phyloP scores from a whole-genome alignment of 1,140 invertebrate species.

The Saccostrea glomerata region DNA sequence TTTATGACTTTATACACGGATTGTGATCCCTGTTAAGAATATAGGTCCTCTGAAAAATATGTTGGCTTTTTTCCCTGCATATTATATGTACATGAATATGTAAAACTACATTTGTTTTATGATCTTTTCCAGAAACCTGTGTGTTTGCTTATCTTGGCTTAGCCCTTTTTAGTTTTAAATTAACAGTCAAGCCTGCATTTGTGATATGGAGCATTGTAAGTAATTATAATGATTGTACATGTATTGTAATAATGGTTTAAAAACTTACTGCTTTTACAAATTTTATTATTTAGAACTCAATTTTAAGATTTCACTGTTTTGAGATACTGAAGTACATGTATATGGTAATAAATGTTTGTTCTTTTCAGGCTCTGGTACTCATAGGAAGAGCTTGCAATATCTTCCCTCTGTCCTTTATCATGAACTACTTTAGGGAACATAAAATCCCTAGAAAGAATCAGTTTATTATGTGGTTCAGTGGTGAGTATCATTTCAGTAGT shows the following conservation, averaged over 20 bases:
- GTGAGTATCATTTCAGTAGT: conserved; percentile 79
- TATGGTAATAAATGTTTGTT: not conserved
- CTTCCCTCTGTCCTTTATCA: conserved; percentile 94
- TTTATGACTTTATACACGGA: not conserved
- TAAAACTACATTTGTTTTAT: no score
- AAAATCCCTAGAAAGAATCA: conserved; percentile 99
- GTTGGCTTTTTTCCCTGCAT: not conserved
- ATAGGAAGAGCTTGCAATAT: conserved; percentile 97
- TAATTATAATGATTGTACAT: no score
- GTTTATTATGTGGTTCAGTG: conserved; percentile 99
- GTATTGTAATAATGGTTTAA: not conserved
- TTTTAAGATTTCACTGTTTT: no score
- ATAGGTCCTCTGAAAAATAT: not conserved
- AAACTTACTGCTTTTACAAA: no score
- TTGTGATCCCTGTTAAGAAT: not conserved
- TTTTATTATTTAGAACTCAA: no score
- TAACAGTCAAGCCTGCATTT: conserved; percentile 85
- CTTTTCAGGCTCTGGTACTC: conserved; percentile 87
- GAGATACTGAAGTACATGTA: no score
- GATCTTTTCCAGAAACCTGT: conserved; percentile 86
- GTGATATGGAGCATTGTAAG: conserved; percentile 94
- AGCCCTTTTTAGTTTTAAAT: conserved; percentile 97
- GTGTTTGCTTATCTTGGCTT: conserved; percentile 99
- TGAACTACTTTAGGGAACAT: conserved; percentile 98
- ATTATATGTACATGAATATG: not conserved